Evolutionary conservation across 2,888 invertebrate genomes (phyloP), one percentile per base, ranked within the genome.

Genomic region (Drosophila quinaria): DNA sequence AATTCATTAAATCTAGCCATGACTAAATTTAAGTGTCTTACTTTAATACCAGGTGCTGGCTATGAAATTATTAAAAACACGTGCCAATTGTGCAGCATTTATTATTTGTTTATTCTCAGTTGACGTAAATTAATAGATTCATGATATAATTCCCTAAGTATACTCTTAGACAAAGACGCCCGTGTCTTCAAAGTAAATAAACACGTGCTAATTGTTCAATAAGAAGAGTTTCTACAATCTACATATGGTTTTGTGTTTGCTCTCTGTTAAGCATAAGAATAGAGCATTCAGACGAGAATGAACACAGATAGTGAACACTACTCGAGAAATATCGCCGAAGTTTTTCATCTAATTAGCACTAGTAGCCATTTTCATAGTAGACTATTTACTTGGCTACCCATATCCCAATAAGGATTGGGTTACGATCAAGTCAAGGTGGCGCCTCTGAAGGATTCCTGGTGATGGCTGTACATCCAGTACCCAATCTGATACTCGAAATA

Each of bases 251-350:
- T n/a, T 13, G 5, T 35, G 35, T 17, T 17, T 41, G 3, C 35
- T 35, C 13, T 5, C 13, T 35, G n/a, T 39, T 1, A 15, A 0
- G 2, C 41, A 17, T 41, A 17, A 17, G 17, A 41, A 41, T 41
- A 41, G 9, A 3, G 17, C 39, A 15, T 6, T 41, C 8, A 13
- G 1, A 9, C 3, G 9, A 3, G 39, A 8, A 9, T 17, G 9
- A 15, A 25, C 35, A 25, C 17, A 41, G 39, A 41, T 17, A 9
- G 15, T 17, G n/a, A 17, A 41, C 39, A 41, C 17, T 17, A 17
- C 39, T 3, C 39, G 8, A 15, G 44, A n/a, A 13, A 60, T 52
- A 37, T 52, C 39, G 1, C n/a, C 31, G 9, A 65, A 51, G 39
- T 59, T 46, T 3, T 1, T 59, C 5, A 25, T 25, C 25, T 25